Evolutionary conservation across 2,797 vertebrate species (phyloP).

Genomic region (Prunella strophiata): DNA sequence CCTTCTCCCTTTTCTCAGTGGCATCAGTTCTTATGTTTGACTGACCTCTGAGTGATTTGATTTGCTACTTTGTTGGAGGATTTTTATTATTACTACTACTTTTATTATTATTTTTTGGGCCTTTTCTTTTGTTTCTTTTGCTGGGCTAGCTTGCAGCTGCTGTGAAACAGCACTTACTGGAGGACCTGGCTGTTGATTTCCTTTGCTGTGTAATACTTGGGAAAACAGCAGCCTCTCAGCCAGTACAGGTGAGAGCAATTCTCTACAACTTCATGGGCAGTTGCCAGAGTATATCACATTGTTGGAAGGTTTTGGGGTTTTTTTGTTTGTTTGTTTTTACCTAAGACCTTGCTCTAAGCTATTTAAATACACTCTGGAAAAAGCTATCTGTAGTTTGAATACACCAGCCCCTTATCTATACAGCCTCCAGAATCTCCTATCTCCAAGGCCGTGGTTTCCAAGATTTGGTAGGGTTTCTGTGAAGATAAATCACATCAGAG

Average conservation of each 20-base stretch:
- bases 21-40: background rate
- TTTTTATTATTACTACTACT: background rate
- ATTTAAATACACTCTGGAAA: slow-evolving; percentile 44
- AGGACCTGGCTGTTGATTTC: background rate
- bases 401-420: slow-evolving; percentile 70
- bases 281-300: background rate
- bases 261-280: background rate
- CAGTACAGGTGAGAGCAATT: background rate
- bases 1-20: background rate
- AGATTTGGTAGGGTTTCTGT: slow-evolving; percentile 65
- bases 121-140: background rate
- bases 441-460: slow-evolving; percentile 66
- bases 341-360: slow-evolving; percentile 6
- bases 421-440: slow-evolving; percentile 66
- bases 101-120: background rate
- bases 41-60: background rate
- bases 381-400: slow-evolving; percentile 70
- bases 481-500: slow-evolving; percentile 73
- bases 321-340: background rate
- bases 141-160: background rate
- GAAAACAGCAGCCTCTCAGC: background rate
- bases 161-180: background rate
- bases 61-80: background rate
- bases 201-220: background rate
- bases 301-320: background rate